These are phyloP conservation scores for Melanerpes formicivorus DNA, from an alignment of 2,113 vertebrate species.

Conservation along the genomic window DNA sequence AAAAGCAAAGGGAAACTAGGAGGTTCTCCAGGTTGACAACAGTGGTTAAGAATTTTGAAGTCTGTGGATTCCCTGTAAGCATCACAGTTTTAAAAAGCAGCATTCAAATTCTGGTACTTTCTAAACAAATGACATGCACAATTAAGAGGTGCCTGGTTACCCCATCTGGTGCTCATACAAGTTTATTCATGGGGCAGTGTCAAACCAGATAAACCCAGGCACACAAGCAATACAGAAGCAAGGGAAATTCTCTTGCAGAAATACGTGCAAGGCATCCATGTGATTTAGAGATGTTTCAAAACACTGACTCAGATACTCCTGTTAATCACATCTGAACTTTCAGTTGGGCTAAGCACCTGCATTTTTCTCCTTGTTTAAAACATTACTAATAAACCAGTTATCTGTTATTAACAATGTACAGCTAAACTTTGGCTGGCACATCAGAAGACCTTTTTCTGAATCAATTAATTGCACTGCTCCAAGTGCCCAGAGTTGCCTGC, in stretches of 20 bases:
- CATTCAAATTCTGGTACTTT: not conserved
- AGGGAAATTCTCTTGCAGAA: not conserved
- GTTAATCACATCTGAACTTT: slow-evolving; percentile 2
- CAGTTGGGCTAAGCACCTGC: not conserved
- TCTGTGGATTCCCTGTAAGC: not conserved
- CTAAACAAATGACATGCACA: not conserved
- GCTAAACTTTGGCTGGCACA: not conserved
- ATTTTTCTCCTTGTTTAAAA: not conserved
- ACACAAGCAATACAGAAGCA: not conserved
- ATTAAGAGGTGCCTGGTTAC: not conserved
- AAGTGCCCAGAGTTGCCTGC: not conserved
- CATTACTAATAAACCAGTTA: not conserved
- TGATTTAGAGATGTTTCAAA: slow-evolving; percentile 4
- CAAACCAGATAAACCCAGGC: not conserved
- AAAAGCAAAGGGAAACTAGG: not conserved
- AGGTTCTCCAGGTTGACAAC: not conserved
- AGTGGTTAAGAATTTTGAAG: not conserved
- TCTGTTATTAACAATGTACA: not conserved
- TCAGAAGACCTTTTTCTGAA: not conserved
- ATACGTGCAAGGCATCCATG: not conserved
- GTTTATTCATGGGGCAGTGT: not conserved
- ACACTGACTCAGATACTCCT: slow-evolving; percentile 1
- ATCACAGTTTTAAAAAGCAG: not conserved
- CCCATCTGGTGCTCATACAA: not conserved
- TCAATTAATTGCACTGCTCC: not conserved